Evolutionary conservation across 2,888 invertebrate genomes (phyloP).

Genomic region (Cremastinae sp.): DNA sequence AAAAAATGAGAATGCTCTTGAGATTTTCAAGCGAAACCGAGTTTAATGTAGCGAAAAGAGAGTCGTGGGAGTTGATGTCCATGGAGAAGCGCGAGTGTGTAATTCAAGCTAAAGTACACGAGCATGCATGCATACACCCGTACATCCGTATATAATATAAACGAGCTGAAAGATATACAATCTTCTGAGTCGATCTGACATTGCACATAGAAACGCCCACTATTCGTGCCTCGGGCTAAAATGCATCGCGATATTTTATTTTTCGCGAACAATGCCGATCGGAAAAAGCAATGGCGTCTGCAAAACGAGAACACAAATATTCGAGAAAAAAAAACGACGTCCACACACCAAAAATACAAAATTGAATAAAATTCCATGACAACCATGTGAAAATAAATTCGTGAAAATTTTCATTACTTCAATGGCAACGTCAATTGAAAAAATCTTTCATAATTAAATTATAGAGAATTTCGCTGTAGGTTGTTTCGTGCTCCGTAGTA

Average conservation of each 20-base stretch:
- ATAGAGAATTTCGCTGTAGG: conserved; percentile 8
- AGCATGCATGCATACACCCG: conserved; percentile 56
- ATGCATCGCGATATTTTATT: conserved; percentile 34
- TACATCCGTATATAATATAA: conserved; percentile 67
- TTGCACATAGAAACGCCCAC: conserved; percentile 72
- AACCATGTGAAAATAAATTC: too few relatives aligned
- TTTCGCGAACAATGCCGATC: conserved; percentile 19
- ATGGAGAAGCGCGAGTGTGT: too few relatives aligned
- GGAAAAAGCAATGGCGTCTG: conserved; percentile 26
- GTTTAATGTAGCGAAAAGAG: background rate
- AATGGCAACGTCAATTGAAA: too few relatives aligned
- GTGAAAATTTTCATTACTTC: too few relatives aligned
- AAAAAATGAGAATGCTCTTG: too few relatives aligned
- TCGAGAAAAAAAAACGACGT: background rate
- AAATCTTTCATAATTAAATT: background rate
- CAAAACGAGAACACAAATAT: background rate
- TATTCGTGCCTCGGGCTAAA: conserved; percentile 57
- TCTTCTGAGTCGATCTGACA: conserved; percentile 73
- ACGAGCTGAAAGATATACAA: conserved; percentile 64
- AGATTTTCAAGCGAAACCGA: too few relatives aligned
- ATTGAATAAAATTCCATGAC: too few relatives aligned
- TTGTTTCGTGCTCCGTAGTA: conserved; percentile 1
- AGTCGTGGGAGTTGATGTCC: too few relatives aligned
- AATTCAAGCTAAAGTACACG: conserved; percentile 22
- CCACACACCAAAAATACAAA: too few relatives aligned